Percentiles rank a stretch among this genome's conserved stretches.
Conservation (phyloP, 2,113 vertebrate genomes). For the Neolamprologus tretocephalus region DNA sequence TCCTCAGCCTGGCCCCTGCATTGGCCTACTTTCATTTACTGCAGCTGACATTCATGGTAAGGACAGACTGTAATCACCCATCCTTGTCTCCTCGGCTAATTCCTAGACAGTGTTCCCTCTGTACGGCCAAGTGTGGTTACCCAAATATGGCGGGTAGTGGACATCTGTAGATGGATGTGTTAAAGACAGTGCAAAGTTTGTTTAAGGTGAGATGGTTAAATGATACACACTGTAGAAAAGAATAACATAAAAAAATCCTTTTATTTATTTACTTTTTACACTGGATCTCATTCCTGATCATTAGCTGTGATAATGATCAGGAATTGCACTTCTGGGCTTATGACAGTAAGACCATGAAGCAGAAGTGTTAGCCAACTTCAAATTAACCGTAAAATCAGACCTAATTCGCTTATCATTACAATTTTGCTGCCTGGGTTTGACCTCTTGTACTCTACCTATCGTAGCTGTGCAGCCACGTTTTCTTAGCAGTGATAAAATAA, state of each 20-base stretch:
- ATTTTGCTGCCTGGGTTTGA: neutral
- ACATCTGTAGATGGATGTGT: neutral
- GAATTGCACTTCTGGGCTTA: neutral
- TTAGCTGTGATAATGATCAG: neutral
- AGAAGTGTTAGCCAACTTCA: neutral
- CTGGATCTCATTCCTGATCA: neutral
- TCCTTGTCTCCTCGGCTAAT: neutral
- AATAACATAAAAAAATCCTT: neutral
- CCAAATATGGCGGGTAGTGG: neutral
- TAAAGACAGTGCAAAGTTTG: neutral
- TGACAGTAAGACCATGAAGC: neutral
- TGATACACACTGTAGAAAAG: neutral
- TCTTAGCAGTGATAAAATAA: neutral
- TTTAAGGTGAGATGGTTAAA: neutral
- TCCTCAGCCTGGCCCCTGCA: slow-evolving; percentile 19
- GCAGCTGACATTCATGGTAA: neutral
- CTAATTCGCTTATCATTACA: rapidly evolving
- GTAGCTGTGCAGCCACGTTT: neutral
- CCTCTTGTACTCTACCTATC: neutral
- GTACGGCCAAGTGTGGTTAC: neutral
- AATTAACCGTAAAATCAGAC: neutral
- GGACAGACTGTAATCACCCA: neutral
- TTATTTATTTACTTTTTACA: neutral
- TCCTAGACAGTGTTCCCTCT: neutral
- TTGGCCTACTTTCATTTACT: slow-evolving; percentile 8